Evolutionary conservation across 2,797 vertebrate species (phyloP), one percentile per base, ranked within the genome.

Genomic region (Paguma larvata): DNA sequence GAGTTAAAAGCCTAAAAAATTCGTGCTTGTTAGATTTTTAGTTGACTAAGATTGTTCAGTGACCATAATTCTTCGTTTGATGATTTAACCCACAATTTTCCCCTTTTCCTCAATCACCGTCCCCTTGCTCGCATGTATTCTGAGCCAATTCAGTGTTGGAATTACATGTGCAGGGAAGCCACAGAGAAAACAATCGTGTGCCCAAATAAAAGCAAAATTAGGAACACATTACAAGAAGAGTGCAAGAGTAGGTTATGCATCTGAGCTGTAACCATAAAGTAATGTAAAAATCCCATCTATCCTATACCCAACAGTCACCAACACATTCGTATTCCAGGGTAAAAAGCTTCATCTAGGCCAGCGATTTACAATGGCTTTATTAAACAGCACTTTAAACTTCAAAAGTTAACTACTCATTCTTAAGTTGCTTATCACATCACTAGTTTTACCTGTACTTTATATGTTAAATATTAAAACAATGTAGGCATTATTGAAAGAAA

Each of bases 301-400:
- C 27, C 18, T 59, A 53, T 21, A 77, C 53, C 5, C 16, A 51
- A 73, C 51, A 65, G 44, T 79, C 41, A 92, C 63, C 56, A 59
- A 3, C 63, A 51, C 59, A 8, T 87, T 89, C 51, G 32, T 68
- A 59, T 90, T 67, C 41, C n/a, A 34, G 32, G 23, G 48, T 72
- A 68, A 88, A 85, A 90, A 70, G 1, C 15, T 85, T 80, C 77
- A 21, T 59, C 48, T 75, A 89, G 32, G 75, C 75, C 30, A 93
- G 7, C 73, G 84, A 75, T 79, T 88, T 65, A 79, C 3, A 79
- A 8, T 86, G 79, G 16, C 34, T 73, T 92, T 67, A 85, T n/a
- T 38, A 89, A 46, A n/a, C 83, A 93, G 16, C 68, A 89, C 21
- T 59, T 93, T 91, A 89, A 86, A 93, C 6, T n/a, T 95, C 16